Conservation (phyloP, 1,140 invertebrate genomes). For the Diprion similis region DNA sequence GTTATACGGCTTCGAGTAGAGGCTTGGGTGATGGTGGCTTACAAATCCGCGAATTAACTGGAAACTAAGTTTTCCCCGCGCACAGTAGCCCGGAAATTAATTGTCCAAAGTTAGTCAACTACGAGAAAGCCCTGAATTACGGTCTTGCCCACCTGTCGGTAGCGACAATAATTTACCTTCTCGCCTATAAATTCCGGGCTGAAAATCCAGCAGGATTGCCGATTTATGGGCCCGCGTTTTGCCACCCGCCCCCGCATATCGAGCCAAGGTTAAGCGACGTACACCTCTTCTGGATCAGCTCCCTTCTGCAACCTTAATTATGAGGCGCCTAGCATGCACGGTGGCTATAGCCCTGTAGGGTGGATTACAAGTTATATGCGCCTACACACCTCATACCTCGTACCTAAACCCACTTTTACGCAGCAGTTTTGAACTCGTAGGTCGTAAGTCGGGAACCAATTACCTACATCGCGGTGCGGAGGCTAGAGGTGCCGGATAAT, state of each 20-base stretch:
- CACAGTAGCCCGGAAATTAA: not conserved
- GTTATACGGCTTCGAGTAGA: not conserved
- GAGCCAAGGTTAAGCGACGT: not conserved
- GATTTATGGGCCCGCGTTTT: not conserved
- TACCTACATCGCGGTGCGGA: not conserved
- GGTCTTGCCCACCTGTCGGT: not conserved
- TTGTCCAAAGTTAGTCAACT: not conserved
- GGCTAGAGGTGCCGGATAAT: not conserved
- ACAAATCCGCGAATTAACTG: slow-evolving; percentile 2
- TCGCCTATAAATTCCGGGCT: slow-evolving; percentile 5
- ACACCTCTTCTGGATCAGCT: not conserved
- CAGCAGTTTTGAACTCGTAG: too few species aligned
- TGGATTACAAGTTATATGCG: too few species aligned
- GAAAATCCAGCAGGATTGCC: not conserved
- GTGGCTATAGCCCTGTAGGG: too few species aligned
- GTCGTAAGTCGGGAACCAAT: not conserved
- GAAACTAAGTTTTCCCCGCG: not conserved
- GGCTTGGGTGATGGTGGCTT: not conserved
- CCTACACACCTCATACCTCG: too few species aligned
- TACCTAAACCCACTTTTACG: too few species aligned
- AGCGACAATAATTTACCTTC: slow-evolving; percentile 3
- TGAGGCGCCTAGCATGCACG: too few species aligned
- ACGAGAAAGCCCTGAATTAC: not conserved
- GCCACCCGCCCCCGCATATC: too few species aligned
- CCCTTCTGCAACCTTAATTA: not conserved